Evolutionary conservation across 2,888 invertebrate species (phyloP).

Genomic region (Rapana venosa): DNA sequence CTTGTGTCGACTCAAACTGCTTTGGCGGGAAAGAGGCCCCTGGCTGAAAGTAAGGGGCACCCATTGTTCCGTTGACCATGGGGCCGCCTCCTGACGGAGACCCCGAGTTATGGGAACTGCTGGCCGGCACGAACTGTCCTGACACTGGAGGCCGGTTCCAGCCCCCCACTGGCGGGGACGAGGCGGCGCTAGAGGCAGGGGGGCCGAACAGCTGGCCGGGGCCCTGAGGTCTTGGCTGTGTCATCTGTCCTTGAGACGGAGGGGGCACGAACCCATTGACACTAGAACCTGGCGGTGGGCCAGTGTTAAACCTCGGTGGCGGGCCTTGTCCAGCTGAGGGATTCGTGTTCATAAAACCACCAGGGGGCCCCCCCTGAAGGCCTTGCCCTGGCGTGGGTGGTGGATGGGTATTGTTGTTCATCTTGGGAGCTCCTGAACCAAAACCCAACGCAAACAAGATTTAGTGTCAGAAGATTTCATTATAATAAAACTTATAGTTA

Average conservation of each 20-base stretch:
- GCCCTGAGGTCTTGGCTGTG: slow-evolving; percentile 24
- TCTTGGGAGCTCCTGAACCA: slow-evolving; percentile 30
- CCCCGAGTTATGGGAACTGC: background rate
- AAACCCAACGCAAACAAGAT: background rate
- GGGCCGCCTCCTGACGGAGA: background rate
- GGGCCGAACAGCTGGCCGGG: slow-evolving; percentile 23
- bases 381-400: slow-evolving; percentile 38
- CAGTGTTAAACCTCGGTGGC: slow-evolving; percentile 33
- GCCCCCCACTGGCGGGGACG: slow-evolving; percentile 19
- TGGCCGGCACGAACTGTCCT: slow-evolving; percentile 35
- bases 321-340: slow-evolving; percentile 31
- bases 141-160: slow-evolving; percentile 26
- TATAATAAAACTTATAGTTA: too few species aligned
- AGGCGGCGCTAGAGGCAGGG: slow-evolving; percentile 3
- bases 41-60: background rate
- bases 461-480: too few species aligned
- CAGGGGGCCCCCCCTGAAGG: slow-evolving; percentile 35
- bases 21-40: slow-evolving; percentile 23
- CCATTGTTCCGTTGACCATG: slow-evolving; percentile 21
- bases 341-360: slow-evolving; percentile 40
- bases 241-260: slow-evolving; percentile 28
- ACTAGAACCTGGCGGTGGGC: slow-evolving; percentile 14
- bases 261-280: slow-evolving; percentile 45
- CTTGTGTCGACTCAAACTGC: slow-evolving; percentile 18
- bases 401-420: slow-evolving; percentile 20